phyloP scores from a whole-genome alignment of 2,797 vertebrate genomes.

The Florisuga fusca region DNA sequence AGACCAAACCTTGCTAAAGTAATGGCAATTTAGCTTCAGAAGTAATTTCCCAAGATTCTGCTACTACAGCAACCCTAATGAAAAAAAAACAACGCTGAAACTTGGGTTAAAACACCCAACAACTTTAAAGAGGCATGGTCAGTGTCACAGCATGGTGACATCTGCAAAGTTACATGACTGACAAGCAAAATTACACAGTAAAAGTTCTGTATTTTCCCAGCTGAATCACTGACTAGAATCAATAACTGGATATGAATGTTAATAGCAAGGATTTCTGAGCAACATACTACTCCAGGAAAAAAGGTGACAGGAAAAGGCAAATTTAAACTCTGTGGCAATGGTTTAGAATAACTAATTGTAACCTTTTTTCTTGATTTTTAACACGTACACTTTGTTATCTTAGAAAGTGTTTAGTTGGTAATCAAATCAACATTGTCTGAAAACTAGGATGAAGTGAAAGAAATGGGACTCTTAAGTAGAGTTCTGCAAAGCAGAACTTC shows the following conservation, averaged over 20 bases:
- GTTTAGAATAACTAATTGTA: constrained; percentile 66
- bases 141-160: constrained; percentile 8
- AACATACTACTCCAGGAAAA: constrained; percentile 61
- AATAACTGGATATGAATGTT: constrained; percentile 48
- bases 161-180: constrained; percentile 36
- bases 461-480: neutral
- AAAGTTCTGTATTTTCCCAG: constrained; percentile 5
- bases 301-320: constrained; percentile 68
- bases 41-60: neutral
- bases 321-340: constrained; percentile 57
- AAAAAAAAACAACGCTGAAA: neutral
- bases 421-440: constrained; percentile 56
- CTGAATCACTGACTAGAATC: constrained; percentile 62
- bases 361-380: constrained; percentile 66
- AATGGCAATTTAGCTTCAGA: neutral
- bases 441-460: constrained; percentile 29
- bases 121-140: neutral
- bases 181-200: constrained; percentile 9
- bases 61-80: neutral
- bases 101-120: neutral
- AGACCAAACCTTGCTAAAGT: neutral
- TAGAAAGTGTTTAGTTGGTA: constrained; percentile 53
- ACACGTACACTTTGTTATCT: constrained; percentile 67
- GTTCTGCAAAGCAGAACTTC: neutral
- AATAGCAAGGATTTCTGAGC: constrained; percentile 61